Percentiles rank a stretch among this genome's conserved stretches.
phyloP scores from a whole-genome alignment of 2,888 invertebrate genomes.

The Leptinotarsa tumamoca region DNA sequence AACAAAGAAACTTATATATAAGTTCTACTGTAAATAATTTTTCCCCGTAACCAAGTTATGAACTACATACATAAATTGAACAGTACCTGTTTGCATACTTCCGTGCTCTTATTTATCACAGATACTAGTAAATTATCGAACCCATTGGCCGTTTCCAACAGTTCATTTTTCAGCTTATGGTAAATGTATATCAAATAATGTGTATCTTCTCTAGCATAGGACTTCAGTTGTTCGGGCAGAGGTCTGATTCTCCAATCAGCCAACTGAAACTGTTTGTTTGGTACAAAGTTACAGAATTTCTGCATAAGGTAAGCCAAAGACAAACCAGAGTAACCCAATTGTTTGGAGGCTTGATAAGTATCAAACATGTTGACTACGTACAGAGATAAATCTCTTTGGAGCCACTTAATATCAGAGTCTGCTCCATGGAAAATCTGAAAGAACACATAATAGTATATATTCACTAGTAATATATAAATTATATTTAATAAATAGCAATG shows the following conservation, averaged over 20 bases:
- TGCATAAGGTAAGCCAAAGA: constrained; percentile 84
- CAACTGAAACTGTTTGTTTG: constrained; percentile 91
- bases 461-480: too few species aligned
- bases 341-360: constrained; percentile 88
- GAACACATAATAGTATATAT: neutral
- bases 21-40: too few species aligned
- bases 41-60: too few species aligned
- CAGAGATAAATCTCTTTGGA: constrained; percentile 94
- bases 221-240: constrained; percentile 81
- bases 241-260: constrained; percentile 97
- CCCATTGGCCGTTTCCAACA: constrained; percentile 76
- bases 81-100: constrained; percentile 76
- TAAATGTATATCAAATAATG: constrained; percentile 94
- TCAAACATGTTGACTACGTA: constrained; percentile 98
- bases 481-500: too few species aligned
- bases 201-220: constrained; percentile 94
- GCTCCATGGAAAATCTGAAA: constrained; percentile 89
- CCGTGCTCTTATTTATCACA: constrained; percentile 80
- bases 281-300: constrained; percentile 80
- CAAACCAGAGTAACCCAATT: constrained; percentile 76
- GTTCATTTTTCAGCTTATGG: constrained; percentile 80
- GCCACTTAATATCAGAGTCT: constrained; percentile 88
- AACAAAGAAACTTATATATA: too few species aligned
- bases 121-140: constrained; percentile 73
- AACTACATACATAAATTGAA: too few species aligned